Base-by-base conservation (phyloP, 2,113 vertebrate species). In the Panthera leo region DNA sequence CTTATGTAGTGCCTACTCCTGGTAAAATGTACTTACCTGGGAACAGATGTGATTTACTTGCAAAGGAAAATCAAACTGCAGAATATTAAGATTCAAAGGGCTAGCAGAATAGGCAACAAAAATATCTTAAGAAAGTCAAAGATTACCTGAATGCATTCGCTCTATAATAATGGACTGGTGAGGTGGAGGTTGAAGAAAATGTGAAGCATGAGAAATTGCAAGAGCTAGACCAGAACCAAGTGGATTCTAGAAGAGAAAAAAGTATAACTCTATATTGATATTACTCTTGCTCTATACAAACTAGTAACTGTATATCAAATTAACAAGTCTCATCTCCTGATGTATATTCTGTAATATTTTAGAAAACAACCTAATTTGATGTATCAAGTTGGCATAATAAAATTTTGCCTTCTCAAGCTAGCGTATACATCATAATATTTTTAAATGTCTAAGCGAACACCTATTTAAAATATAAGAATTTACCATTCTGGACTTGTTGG, bases 161-260 rank as follows among this genome's bases (percentile, higher is more conserved):
- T 99, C 99, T 92, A 99, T 99, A 98, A 99, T 99, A 98, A 99
- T 99, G 96, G 99, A 99, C 98, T 99, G 99, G 98, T 99, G 99
- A 97, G 99, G 99, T n/a, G 99, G 99, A 97, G 99, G 99, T 96
- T 99, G 99, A 97, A 99, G 99, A 98, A 99, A 99, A 98, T 99
- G 99, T 87, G 99, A 99, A 45, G 99, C 99, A 86, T 99, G 99
- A 98, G 99, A 99, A 98, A 99, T 99, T 97, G 99, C 99, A 98
- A 99, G 98, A 58, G 99, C 99, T 92, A 99, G 98, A 80, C 99
- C 99, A 71, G 99, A 99, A 90, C 99, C 99, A 97, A 99, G 99
- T 2, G 99, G 99, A 98, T 99, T 99, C 99, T 99, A 98, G 96
- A 96, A 95, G 95, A 96, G 34, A 97, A 85, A 97, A 97, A 96